These are phyloP conservation scores for Dorcus hopei DNA, from an alignment of 2,888 invertebrate genomes.

Conservation along the genomic window DNA sequence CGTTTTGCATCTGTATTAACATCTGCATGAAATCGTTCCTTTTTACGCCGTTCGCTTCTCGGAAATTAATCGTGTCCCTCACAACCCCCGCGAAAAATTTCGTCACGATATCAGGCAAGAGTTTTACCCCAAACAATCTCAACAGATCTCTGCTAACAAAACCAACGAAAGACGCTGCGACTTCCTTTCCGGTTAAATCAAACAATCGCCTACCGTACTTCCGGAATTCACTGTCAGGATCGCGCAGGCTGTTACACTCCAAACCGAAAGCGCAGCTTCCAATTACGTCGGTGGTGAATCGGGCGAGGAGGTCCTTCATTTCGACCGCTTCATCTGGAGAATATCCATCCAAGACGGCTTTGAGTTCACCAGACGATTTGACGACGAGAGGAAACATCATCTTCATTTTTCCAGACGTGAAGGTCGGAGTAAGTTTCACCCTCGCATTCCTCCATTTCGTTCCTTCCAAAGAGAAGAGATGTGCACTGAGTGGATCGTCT, in stretches of 20 bases:
- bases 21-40: constrained; percentile 57
- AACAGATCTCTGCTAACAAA: constrained; percentile 24
- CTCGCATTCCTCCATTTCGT: too few species aligned
- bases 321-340: constrained; percentile 10
- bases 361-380: constrained; percentile 11
- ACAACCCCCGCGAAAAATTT: constrained; percentile 51
- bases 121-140: neutral
- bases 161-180: constrained; percentile 11
- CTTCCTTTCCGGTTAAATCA: constrained; percentile 6
- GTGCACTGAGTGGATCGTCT: too few species aligned
- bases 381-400: constrained; percentile 15
- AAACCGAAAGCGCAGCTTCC: too few species aligned
- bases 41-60: constrained; percentile 47
- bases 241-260: too few species aligned
- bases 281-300: too few species aligned
- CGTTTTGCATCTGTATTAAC: constrained; percentile 48
- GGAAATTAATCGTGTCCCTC: constrained; percentile 46
- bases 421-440: too few species aligned
- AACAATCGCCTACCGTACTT: constrained; percentile 2
- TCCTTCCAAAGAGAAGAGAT: too few species aligned
- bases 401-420: too few species aligned
- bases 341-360: constrained; percentile 8
- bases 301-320: neutral
- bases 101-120: constrained; percentile 28
- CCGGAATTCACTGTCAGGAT: too few species aligned